A percentile compares a stretch with the other conserved stretches of the same genome.
phyloP scores from a whole-genome alignment of 2,888 invertebrate species.

The Melipona bicolor region DNA sequence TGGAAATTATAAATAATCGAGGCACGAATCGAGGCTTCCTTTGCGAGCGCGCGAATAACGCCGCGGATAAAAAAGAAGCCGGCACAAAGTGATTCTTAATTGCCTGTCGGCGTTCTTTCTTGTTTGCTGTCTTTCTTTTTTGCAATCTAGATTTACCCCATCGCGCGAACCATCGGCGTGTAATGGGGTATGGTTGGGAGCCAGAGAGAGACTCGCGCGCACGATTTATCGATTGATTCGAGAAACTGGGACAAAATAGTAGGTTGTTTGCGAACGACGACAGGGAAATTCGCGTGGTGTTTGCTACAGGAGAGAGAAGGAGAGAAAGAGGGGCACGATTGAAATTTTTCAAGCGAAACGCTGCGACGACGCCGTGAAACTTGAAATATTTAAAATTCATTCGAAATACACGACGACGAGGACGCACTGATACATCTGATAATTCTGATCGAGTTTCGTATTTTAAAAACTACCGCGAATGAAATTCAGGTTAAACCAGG shows the following conservation, averaged over 20 bases:
- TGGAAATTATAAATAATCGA: slow-evolving; percentile 43
- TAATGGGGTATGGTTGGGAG: background rate
- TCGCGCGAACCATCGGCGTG: background rate
- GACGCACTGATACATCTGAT: background rate
- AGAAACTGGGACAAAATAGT: slow-evolving; percentile 11
- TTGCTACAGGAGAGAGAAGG: background rate
- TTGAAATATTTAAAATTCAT: too few species aligned
- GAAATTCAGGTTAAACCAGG: background rate
- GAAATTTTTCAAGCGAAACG: too few species aligned
- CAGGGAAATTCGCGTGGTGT: background rate
- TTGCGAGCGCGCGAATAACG: slow-evolving; percentile 31
- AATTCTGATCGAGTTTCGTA: background rate
- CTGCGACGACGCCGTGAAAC: too few species aligned
- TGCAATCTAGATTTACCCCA: background rate
- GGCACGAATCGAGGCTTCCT: slow-evolving; percentile 25
- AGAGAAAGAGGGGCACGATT: too few species aligned
- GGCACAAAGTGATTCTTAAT: slow-evolving; percentile 37
- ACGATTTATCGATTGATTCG: slow-evolving; percentile 3
- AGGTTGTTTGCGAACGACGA: background rate
- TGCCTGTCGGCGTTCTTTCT: slow-evolving; percentile 20
- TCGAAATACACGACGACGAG: background rate
- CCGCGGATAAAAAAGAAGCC: background rate
- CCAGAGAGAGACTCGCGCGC: background rate
- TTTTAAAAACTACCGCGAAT: background rate
- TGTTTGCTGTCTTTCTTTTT: background rate